Percentiles rank a stretch among this genome's conserved stretches.
Evolutionary conservation across 2,113 vertebrate species (phyloP).

Genomic region (Hippocampus mohnikei): DNA sequence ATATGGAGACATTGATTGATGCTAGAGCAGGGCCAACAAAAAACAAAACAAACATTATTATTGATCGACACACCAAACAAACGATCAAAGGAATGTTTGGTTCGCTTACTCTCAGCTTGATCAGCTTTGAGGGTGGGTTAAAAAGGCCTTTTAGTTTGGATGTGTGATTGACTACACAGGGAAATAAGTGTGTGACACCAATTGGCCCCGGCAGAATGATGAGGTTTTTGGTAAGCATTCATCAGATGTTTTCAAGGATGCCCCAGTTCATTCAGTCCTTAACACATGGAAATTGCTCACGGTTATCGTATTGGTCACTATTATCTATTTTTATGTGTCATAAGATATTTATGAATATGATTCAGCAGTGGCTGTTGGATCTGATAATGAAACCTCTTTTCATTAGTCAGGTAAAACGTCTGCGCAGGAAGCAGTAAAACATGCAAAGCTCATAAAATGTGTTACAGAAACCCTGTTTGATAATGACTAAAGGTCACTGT

Average conservation of each 20-base stretch:
- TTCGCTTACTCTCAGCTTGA: constrained; percentile 54
- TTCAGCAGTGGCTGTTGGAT: constrained; percentile 29
- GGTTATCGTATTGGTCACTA: constrained; percentile 32
- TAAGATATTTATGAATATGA: constrained; percentile 55
- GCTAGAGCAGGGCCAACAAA: constrained; percentile 13
- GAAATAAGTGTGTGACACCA: constrained; percentile 42
- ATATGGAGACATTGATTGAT: neutral
- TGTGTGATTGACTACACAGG: constrained; percentile 49
- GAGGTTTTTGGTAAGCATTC: constrained; percentile 66
- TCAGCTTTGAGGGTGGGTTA: constrained; percentile 39
- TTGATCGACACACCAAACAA: constrained; percentile 42
- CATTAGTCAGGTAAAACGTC: constrained; percentile 37
- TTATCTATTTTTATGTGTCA: constrained; percentile 34
- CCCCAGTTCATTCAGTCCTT: constrained; percentile 32
- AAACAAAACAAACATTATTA: constrained; percentile 39
- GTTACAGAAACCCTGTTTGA: constrained; percentile 28
- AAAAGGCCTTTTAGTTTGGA: constrained; percentile 53
- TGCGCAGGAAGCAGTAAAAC: constrained; percentile 1
- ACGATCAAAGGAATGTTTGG: constrained; percentile 50
- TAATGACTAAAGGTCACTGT: constrained; percentile 22
- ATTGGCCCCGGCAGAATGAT: constrained; percentile 48
- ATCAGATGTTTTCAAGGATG: constrained; percentile 29
- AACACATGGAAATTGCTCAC: neutral
- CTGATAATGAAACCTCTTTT: constrained; percentile 49
- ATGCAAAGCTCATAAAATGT: constrained; percentile 41